Conservation (phyloP, 2,113 vertebrate species). For the Astatoreochromis straeleni region DNA sequence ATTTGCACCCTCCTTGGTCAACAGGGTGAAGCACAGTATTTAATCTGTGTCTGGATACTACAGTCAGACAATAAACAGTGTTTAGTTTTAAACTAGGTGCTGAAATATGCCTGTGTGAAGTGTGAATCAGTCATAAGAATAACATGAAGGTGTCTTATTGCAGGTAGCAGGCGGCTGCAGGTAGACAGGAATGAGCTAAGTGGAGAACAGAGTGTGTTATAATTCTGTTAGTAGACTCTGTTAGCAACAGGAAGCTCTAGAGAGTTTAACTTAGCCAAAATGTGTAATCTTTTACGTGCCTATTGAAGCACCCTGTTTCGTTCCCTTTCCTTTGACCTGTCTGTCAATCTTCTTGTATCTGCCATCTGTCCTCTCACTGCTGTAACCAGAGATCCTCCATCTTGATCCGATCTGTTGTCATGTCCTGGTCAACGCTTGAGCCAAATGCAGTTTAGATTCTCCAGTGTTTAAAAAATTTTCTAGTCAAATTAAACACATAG, state of each 20-base stretch:
- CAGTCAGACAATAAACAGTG: background rate
- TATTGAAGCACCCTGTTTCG: background rate
- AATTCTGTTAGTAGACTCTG: background rate
- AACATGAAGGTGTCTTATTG: background rate
- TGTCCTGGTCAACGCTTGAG: background rate
- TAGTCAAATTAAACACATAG: background rate
- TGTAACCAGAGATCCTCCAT: background rate
- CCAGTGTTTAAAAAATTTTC: background rate
- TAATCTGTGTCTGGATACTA: background rate
- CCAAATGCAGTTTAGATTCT: background rate
- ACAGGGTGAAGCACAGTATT: background rate
- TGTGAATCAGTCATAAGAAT: background rate
- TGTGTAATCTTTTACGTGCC: background rate
- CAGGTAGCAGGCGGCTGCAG: background rate
- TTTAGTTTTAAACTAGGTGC: background rate
- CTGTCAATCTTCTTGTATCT: background rate
- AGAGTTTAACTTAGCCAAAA: background rate
- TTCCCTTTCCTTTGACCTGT: background rate
- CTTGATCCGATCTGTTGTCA: background rate
- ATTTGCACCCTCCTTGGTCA: background rate
- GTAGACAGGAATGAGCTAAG: background rate
- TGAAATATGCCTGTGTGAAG: background rate
- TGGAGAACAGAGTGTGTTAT: background rate
- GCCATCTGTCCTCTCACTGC: slow-evolving; percentile 13
- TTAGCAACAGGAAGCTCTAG: background rate